Conservation (phyloP, 2,113 vertebrate genomes). For the Butorides virescens region DNA sequence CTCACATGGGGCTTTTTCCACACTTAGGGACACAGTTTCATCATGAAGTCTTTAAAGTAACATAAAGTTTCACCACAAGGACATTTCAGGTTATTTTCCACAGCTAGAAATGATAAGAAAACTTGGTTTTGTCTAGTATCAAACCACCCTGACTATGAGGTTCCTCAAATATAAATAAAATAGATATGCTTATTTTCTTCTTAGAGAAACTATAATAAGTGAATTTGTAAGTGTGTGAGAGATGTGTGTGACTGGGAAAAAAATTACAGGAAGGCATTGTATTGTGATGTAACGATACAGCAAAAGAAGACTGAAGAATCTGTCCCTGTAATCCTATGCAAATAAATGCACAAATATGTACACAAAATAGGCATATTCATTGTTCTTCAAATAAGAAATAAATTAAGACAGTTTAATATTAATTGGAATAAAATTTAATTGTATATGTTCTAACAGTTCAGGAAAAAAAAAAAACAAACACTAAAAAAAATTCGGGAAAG, state of each 20-base stretch:
- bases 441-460: neutral
- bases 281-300: neutral
- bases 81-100: neutral
- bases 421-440: neutral
- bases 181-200: neutral
- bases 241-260: neutral
- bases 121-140: neutral
- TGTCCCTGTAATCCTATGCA: neutral
- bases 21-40: neutral
- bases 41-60: neutral
- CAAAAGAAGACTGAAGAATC: neutral
- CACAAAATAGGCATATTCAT: neutral
- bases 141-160: neutral
- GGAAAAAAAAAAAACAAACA: neutral
- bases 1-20: neutral
- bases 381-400: neutral
- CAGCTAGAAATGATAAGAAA: neutral
- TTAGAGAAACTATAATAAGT: neutral
- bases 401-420: neutral
- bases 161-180: neutral
- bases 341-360: neutral
- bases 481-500: neutral
- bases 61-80: neutral
- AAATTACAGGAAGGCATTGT: neutral
- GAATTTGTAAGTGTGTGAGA: neutral